Percentiles rank a stretch among this genome's conserved stretches.
Evolutionary conservation across 2,888 invertebrate species (phyloP).

Genomic region (Dendrolimus houi): DNA sequence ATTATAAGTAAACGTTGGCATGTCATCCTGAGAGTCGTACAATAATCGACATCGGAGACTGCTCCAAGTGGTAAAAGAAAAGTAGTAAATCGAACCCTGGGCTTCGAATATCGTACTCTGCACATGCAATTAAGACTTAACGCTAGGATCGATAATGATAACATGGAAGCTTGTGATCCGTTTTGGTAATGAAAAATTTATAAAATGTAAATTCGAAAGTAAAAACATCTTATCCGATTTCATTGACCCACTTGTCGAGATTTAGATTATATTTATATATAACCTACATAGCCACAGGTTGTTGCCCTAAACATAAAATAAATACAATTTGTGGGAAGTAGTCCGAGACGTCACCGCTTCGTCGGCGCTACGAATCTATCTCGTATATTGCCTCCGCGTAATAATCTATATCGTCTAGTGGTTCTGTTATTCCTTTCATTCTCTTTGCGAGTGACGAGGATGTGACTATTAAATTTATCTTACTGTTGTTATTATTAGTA

Average conservation of each 20-base stretch:
- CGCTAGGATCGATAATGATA: too few relatives aligned
- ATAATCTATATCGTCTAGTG: slow-evolving; percentile 14
- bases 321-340: slow-evolving; percentile 56
- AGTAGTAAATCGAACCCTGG: too few relatives aligned
- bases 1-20: too few relatives aligned
- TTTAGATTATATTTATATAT: background rate
- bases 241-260: slow-evolving; percentile 14
- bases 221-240: background rate
- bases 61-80: too few relatives aligned
- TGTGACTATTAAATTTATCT: slow-evolving; percentile 9
- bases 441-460: slow-evolving; percentile 42
- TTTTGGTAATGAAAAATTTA: background rate
- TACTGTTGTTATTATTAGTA: background rate
- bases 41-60: too few relatives aligned
- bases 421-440: slow-evolving; percentile 45
- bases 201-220: slow-evolving; percentile 8
- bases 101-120: too few relatives aligned
- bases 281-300: slow-evolving; percentile 32
- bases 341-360: slow-evolving; percentile 42
- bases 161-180: too few relatives aligned
- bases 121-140: too few relatives aligned
- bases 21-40: too few relatives aligned
- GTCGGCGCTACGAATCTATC: slow-evolving; percentile 24
- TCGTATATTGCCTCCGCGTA: slow-evolving; percentile 20
- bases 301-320: slow-evolving; percentile 43